phyloP scores from a whole-genome alignment of 2,113 vertebrate species.

The Abramis brama region DNA sequence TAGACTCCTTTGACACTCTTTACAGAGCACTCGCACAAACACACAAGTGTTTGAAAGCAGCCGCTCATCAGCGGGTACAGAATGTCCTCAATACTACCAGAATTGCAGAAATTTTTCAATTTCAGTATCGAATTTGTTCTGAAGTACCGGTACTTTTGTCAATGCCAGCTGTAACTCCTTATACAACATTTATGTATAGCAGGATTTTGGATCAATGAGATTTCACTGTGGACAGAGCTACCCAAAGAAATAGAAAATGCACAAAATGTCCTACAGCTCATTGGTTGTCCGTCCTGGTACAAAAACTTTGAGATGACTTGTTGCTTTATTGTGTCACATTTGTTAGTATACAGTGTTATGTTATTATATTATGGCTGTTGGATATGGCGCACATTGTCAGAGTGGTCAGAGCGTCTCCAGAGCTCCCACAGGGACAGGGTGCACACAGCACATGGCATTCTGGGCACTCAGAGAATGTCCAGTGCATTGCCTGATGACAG shows the following conservation, averaged over 20 bases:
- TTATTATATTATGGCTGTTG: conserved; percentile 56
- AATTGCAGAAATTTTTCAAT: background rate
- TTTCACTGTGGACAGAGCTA: background rate
- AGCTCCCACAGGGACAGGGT: conserved; percentile 28
- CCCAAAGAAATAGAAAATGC: background rate
- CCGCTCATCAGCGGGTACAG: background rate
- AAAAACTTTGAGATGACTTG: background rate
- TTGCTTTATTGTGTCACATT: conserved; percentile 14
- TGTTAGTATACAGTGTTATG: conserved; percentile 32
- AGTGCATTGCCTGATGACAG: conserved; percentile 58
- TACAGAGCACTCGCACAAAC: background rate
- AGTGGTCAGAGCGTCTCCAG: conserved; percentile 48
- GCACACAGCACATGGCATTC: conserved; percentile 57
- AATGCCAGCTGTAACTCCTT: no score
- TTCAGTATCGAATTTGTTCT: background rate
- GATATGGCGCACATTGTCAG: conserved; percentile 42
- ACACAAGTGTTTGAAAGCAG: background rate
- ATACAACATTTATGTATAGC: background rate
- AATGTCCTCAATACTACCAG: background rate
- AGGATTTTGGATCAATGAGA: background rate
- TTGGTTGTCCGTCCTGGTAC: background rate
- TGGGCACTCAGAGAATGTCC: conserved; percentile 55
- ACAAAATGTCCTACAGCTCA: background rate
- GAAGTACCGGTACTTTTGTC: no score
- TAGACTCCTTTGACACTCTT: background rate